Evolutionary conservation across 2,797 vertebrate species (phyloP).

Genomic region (Botia kubotai): DNA sequence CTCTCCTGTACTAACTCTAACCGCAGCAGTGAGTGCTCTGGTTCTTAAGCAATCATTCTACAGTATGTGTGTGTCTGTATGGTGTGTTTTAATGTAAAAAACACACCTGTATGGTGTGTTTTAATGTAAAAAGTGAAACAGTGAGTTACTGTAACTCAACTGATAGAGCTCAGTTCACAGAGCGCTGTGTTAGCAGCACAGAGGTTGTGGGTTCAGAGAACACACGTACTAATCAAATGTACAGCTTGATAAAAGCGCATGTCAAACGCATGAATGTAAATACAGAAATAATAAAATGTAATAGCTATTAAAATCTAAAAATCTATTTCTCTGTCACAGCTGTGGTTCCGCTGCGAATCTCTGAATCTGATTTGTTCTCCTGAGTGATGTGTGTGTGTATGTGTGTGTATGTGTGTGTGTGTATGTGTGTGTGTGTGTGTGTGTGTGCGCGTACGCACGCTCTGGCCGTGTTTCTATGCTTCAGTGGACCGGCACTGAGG

Average conservation of each 20-base stretch:
- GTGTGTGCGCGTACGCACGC: conserved; percentile 8
- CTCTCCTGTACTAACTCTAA: conserved; percentile 20
- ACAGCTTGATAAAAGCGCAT: too few species aligned
- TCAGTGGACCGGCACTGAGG: conserved; percentile 41
- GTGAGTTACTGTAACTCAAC: too few species aligned
- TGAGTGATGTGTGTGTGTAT: conserved; percentile 4
- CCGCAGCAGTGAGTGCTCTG: conserved; percentile 22
- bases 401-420: conserved; percentile 15
- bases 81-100: too few species aligned
- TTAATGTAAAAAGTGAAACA: too few species aligned
- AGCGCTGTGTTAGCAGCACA: too few species aligned
- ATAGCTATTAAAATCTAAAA: not conserved
- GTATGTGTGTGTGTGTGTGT: conserved; percentile 15
- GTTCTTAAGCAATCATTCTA: conserved; percentile 16
- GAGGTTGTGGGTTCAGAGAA: too few species aligned
- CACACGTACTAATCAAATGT: too few species aligned
- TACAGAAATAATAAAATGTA: not conserved
- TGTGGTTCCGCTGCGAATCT: not conserved
- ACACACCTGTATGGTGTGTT: not conserved
- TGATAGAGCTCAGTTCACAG: too few species aligned
- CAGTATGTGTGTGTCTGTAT: not conserved
- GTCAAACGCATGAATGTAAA: not conserved
- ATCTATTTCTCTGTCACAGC: not conserved
- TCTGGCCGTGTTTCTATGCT: conserved; percentile 39
- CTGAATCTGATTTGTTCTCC: conserved; percentile 27